Base-by-base conservation (phyloP, 2,888 invertebrate species). In the Diachrysia chrysitis region DNA sequence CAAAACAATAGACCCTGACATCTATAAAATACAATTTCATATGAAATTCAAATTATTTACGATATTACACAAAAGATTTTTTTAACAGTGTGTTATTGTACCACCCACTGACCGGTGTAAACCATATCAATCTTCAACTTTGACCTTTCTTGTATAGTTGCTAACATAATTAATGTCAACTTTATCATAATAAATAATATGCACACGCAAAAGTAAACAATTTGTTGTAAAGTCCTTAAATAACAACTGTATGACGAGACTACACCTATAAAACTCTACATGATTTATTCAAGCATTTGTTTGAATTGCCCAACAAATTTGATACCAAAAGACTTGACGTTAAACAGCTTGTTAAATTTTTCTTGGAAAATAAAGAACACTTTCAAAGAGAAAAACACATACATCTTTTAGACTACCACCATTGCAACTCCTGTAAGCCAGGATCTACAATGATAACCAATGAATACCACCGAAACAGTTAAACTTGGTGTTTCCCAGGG, bases 171-270 rank as follows among this genome's bases (percentile, higher is more conserved):
- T 51, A 21, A 19, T 51, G 21, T 51, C 12, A 21, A 17, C 21
- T 51, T 21, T 51, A 19, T 51, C 48, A 51, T 21, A 51, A 19
- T 21, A 51, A 51, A 21, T 51, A 51, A 51, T 42, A n/a, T 42
- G 42, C 42, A 42, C 42, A 42, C 42, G 42, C 42, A 42, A 42
- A 42, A 42, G 42, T 42, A 42, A 42, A 42, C 42, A n/a, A 42
- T 42, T 42, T 42, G 42, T 42, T n/a, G 16, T n/a, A 16, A n/a
- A 42, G n/a, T n/a, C 42, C 14, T 42, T 42, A 42, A 42, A 77
- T 53, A 37, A 48, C 55, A 48, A 46, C 51, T 66, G 71, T 73
- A 62, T 60, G 67, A 37, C 19, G 67, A 21, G 51, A 60, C 67
- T 23, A 46, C 48, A 59, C 3, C 53, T 68, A 61, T 73, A 37